Conservation (phyloP, 1,140 invertebrate genomes). For the Agraylea sexmaculata region DNA sequence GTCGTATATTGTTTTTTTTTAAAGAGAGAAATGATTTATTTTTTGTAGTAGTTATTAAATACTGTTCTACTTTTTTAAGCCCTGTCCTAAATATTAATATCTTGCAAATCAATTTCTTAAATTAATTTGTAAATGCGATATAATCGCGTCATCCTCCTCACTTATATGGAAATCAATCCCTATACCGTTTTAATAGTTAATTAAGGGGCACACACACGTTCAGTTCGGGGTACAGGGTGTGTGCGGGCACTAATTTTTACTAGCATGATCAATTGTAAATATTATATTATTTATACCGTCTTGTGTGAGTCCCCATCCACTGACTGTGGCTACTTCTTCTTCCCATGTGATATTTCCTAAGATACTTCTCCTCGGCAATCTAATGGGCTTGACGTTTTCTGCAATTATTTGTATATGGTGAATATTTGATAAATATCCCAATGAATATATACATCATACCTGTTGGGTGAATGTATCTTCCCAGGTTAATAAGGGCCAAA, state of each 20-base stretch:
- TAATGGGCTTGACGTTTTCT: slow-evolving; percentile 10
- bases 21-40: too few species aligned
- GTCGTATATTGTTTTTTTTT: too few species aligned
- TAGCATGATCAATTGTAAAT: too few species aligned
- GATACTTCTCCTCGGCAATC: slow-evolving; percentile 5
- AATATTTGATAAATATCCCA: too few species aligned
- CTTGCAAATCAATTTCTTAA: neutral
- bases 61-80: too few species aligned
- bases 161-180: neutral
- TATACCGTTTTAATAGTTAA: slow-evolving; percentile 1
- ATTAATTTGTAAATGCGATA: neutral
- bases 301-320: slow-evolving; percentile 22
- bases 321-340: slow-evolving; percentile 17
- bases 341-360: neutral
- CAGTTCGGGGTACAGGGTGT: neutral
- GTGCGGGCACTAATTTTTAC: too few species aligned
- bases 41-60: too few species aligned
- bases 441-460: too few species aligned
- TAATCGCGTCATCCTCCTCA: neutral
- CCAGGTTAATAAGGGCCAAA: slow-evolving; percentile 12
- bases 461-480: neutral
- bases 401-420: slow-evolving; percentile 1
- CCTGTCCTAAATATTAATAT: too few species aligned
- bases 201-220: slow-evolving; percentile 3
- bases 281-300: slow-evolving; percentile 12